A percentile compares a stretch with the other conserved stretches of the same genome.
These are phyloP conservation scores for Cheirogaleus major DNA, from an alignment of 2,797 vertebrate species.

Conservation along the genomic window DNA sequence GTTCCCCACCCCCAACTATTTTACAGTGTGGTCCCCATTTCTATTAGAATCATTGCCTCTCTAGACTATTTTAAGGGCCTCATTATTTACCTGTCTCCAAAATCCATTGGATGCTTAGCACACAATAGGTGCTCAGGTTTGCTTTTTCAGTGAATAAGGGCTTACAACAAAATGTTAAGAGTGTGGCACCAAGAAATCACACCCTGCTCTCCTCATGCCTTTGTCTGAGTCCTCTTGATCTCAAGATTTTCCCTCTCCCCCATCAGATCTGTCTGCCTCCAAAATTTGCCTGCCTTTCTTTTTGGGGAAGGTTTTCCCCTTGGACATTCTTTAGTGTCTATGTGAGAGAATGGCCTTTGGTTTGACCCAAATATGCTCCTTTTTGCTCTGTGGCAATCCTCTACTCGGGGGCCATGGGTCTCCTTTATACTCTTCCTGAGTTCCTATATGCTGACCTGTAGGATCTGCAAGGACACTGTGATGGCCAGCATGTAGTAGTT, in stretches of 20 bases:
- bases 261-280: not conserved
- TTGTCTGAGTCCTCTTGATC: not conserved
- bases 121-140: not conserved
- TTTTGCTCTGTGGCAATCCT: not conserved
- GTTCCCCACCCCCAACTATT: not conserved
- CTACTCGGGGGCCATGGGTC: not conserved
- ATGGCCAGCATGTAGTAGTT: not conserved
- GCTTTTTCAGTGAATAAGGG: not conserved
- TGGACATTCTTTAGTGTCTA: not conserved
- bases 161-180: not conserved
- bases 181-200: not conserved
- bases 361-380: not conserved
- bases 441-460: not conserved
- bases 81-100: not conserved
- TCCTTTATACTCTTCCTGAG: not conserved
- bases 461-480: not conserved
- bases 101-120: not conserved
- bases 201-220: not conserved
- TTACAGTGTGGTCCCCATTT: not conserved
- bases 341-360: not conserved
- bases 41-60: not conserved
- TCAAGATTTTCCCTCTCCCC: not conserved
- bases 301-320: not conserved
- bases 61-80: not conserved
- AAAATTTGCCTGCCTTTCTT: not conserved